Evolutionary conservation across 2,113 vertebrate genomes (phyloP), one percentile per base, ranked within the genome.

Genomic region (Entomyzon cyanotis): DNA sequence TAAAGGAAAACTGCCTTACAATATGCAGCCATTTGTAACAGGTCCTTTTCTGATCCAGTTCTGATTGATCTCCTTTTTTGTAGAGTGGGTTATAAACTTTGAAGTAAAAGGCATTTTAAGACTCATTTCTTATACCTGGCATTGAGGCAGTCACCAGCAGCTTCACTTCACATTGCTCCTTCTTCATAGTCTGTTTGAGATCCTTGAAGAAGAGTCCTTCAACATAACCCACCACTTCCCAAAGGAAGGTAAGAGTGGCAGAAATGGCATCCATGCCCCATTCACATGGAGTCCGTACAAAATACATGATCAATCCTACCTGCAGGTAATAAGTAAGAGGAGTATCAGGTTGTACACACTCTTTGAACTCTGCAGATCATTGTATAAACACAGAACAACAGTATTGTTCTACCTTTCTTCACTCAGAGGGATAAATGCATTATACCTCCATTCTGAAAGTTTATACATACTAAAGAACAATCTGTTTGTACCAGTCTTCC

Each of bases 211-310:
- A 99, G 15, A 99, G 98, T 30, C 99, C 99, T 96, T 99, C 99
- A 46, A 99, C 99, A 3, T 99, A 99, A 22, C 99, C 99, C 9
- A 99, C 99, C 92, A 99, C 99, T 97, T 99, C 99, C 99, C 99
- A 99, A 24, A 99, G 98, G 97, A 99, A 99, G 73, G 99, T 99
- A 65, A 99, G 96, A 0, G 99, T 99, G 92, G 99, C 99, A 9
- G 99, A 99, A 94, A 99, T 99, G 94, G 99, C 99, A 71, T 99
- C 99, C 99, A 99, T 99, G 9, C 99, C 99, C 99, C 99, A 99
- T 84, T 99, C 99, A 27, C 99, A 99, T 0, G 99, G 99, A 1
- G 99, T 99, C 76, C 99, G 98, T 70, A 99, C 99, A 76, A 99
- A 99, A 92, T 99, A 99, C 99, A 99, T 99, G 93, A 99, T 99